Evolutionary conservation across 2,113 vertebrate genomes (phyloP), one percentile per base, ranked within the genome.

Genomic region (Thunnus maccoyii): DNA sequence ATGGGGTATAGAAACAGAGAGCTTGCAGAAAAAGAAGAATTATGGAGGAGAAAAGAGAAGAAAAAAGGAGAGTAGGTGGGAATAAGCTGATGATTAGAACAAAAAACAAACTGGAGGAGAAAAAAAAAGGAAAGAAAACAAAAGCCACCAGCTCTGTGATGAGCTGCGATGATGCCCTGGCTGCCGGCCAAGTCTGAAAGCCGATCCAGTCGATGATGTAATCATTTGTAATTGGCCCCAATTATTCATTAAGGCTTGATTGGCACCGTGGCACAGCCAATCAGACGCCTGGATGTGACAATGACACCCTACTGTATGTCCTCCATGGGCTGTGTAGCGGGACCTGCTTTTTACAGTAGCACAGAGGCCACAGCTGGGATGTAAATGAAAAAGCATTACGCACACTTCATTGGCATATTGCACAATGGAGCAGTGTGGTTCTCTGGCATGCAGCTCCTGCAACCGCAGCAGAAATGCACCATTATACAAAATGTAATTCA

Each of bases 221-320:
- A 93, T 93, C 71, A 12, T 86, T 74, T 91, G 46, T 86, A 86
- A 91, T 86, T 89, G 88, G 86, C 60, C 61, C 65, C 32, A 66
- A 62, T 88, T 76, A 69, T 82, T 76, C 50, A 79, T 83, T 84
- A 80, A 14, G 13, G 51, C 62, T 72, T 83, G 78, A 88, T 73
- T 88, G 88, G 69, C 73, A 36, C 1, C 3, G 25, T 44, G 77
- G 73, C 32, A 0, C 69, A 58, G 72, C 93, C 91, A 91, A 76
- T 93, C 47, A 85, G 60, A 79, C 10, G 22, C 3, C 62, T 30
- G 85, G 50, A 61, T 6, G 70, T 63, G 73, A 81, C 79, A 64
- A n/a, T 25, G 58, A 62, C 44, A 1, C 27, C 11, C 0, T 3
- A 44, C 48, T 25, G 44, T 2, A 3, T 13, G 61, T 32, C 15